Base-by-base conservation (phyloP, 2,888 invertebrate species). In the Amiota minor region DNA sequence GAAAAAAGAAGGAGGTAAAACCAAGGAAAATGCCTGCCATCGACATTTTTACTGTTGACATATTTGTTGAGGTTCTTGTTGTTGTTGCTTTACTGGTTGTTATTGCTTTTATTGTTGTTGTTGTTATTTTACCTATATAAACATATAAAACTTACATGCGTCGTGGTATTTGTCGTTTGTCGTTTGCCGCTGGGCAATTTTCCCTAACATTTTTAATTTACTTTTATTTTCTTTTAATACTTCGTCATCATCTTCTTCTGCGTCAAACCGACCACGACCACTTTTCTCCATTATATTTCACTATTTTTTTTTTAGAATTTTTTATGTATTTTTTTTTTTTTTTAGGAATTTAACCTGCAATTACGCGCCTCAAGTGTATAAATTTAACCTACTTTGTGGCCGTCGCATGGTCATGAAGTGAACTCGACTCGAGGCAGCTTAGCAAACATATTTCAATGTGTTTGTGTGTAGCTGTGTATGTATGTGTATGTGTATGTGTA, bases 311-410 rank as follows among this genome's bases (percentile, higher is more conserved):
- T 18, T 62, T 6, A 35, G 2, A 20, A 23, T 12, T 3, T 62
- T 62, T 53, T 35, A 9, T 12, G 77, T 74, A 6, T 35, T 79
- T 75, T 73, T 76, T 59, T 75, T 72, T 14, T 76, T 71, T 71
- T 74, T 76, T 75, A 79, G 77, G 74, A 70, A 77, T 74, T 84
- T 78, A 79, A 77, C 75, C 80, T 73, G 74, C 72, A 75, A 74
- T 74, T 69, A 72, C 68, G 71, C 49, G 65, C 72, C 74, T 70
- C 70, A 67, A 53, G 69, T 74, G 75, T 72, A 74, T 71, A 69
- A 68, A 59, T 77, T 72, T 76, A 84, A 79, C 80, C 81, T 76
- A 81, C 76, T 77, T 82, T 75, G 73, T 72, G 76, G 70, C 59
- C 18, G 72, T 20, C 20, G 53, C 53, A 18, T 61, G 55, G 53